These are phyloP conservation scores for Antigone vipio DNA, from an alignment of 2,113 vertebrate species.

Conservation along the genomic window DNA sequence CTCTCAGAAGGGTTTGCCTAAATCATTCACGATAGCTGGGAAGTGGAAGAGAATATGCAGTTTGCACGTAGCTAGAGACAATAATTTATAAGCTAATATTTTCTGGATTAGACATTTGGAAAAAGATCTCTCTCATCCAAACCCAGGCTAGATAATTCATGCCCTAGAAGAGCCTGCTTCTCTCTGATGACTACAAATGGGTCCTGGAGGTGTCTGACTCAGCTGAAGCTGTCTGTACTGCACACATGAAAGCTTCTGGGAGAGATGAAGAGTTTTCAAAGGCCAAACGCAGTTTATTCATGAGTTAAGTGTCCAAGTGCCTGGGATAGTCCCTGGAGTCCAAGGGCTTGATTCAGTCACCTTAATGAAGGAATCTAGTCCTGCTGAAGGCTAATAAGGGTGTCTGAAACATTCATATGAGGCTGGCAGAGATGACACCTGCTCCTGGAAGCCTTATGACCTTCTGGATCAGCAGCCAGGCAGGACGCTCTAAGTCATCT, in stretches of 20 bases:
- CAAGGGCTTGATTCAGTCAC: not conserved
- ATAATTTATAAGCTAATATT: fast-evolving
- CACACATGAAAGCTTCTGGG: not conserved
- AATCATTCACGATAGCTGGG: not conserved
- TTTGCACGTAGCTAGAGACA: not conserved
- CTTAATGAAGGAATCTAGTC: not conserved
- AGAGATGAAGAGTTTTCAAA: not conserved
- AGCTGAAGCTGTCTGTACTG: not conserved
- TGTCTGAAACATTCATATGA: not conserved
- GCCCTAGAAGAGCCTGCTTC: not conserved
- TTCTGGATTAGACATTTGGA: not conserved
- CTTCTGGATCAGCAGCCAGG: not conserved
- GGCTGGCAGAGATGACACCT: not conserved
- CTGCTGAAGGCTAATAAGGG: not conserved
- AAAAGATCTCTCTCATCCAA: not conserved
- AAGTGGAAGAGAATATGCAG: not conserved
- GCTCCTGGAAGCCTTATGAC: not conserved
- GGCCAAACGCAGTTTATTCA: not conserved
- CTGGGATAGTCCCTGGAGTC: not conserved
- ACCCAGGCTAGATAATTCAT: not conserved
- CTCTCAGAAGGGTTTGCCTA: not conserved
- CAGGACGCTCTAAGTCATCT: not conserved
- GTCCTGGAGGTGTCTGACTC: not conserved
- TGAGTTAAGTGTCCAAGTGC: not conserved
- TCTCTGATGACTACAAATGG: not conserved